Conservation (phyloP, 2,113 vertebrate species). For the Rhombomys opimus region DNA sequence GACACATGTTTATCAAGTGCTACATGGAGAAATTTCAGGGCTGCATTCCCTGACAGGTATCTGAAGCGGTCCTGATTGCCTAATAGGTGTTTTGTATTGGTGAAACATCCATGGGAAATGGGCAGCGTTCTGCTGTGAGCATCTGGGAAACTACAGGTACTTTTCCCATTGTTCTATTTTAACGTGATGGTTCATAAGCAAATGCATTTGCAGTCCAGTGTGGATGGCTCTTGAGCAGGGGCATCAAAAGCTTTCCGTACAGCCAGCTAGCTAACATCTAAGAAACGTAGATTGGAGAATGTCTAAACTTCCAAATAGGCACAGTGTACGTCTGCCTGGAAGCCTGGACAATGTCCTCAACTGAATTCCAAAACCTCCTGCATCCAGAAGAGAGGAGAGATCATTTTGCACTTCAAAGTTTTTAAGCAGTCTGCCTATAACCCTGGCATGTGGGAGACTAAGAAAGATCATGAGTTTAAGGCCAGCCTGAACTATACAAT, state of each 20-base stretch:
- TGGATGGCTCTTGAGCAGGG: constrained; percentile 10
- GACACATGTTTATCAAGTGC: background rate
- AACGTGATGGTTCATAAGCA: constrained; percentile 20
- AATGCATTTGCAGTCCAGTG: background rate
- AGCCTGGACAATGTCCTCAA: background rate
- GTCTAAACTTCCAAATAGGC: background rate
- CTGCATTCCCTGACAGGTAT: background rate
- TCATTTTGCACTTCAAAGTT: background rate
- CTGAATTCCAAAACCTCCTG: background rate
- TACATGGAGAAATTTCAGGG: background rate
- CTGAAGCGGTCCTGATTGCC: background rate
- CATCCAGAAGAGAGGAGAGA: background rate
- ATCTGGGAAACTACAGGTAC: background rate
- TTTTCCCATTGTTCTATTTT: background rate
- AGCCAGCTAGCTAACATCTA: background rate
- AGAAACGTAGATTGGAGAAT: background rate
- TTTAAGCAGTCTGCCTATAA: background rate
- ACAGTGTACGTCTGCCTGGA: background rate
- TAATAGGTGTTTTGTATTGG: background rate
- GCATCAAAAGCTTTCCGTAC: background rate
- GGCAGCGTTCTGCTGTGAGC: background rate
- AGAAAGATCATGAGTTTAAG: background rate
- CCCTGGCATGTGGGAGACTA: background rate
- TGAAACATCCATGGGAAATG: background rate
- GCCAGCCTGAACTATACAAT: background rate